Evolutionary conservation across 2,797 vertebrate genomes (phyloP), one percentile per base, ranked within the genome.

Genomic region (Melanotaenia pygmaea): DNA sequence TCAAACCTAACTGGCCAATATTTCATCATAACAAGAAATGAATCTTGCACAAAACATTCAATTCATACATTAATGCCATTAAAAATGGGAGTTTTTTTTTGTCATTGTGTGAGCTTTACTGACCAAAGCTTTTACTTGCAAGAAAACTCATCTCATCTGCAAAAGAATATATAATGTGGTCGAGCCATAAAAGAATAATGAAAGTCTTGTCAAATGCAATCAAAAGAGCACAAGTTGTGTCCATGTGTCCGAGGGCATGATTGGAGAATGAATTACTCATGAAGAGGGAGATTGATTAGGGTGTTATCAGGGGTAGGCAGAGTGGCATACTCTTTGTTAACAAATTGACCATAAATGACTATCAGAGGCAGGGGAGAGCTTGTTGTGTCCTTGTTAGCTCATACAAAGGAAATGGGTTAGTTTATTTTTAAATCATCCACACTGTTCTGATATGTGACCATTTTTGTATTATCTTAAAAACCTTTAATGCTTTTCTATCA

Each of bases 391-490:
- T 45, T 69, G 16, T 28, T 5, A 30, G 13, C 7, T 14, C 32
- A 34, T 35, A 54, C 53, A 24, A 40, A 43, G 18, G 22, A 43
- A 61, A 40, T 1, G 4, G 13, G 35, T n/a, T 24, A 9, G 10
- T 58, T 59, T 72, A 45, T 50, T 69, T 37, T 57, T 24, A 38
- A 71, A 20, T 1, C 37, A 34, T 11, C 7, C 16, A 26, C 47
- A 13, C 1, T 63, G 26, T 47, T 54, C 37, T 73, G 11, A 54
- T 60, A 9, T 51, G 18, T 53, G 38, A 16, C 64, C 5, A 38
- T 50, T 66, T n/a, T 65, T 65, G 34, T 20, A 59, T 20, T 4
- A 4, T 60, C 18, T 30, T 58, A 24, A 57, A 59, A 59, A 38
- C 40, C 53, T 59, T n/a, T 1, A 71, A 53, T 13, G n/a, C 58